Percentiles rank a stretch among this genome's conserved stretches.
Evolutionary conservation across 2,888 invertebrate genomes (phyloP).

Genomic region (Eubasilissa splendida): DNA sequence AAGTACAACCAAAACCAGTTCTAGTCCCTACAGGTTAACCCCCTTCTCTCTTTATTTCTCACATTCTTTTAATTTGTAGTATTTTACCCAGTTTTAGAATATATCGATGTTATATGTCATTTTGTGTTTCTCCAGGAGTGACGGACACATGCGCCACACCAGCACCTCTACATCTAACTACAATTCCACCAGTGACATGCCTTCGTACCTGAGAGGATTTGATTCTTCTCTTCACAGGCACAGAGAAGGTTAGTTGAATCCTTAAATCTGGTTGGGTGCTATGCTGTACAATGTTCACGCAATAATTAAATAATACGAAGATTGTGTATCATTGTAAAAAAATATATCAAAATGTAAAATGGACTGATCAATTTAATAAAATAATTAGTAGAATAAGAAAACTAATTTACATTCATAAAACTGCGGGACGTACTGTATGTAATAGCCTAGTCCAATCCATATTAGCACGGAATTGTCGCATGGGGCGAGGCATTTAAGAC

Average conservation of each 20-base stretch:
- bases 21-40: slow-evolving; percentile 87
- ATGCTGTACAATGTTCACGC: too few relatives aligned
- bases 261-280: not conserved
- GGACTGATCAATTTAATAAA: too few relatives aligned
- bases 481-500: too few relatives aligned
- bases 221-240: slow-evolving; percentile 72
- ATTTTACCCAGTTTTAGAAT: too few relatives aligned
- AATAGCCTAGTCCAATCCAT: too few relatives aligned
- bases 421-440: too few relatives aligned
- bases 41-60: not conserved
- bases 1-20: slow-evolving; percentile 95
- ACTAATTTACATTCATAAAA: too few relatives aligned
- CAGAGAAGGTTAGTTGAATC: slow-evolving; percentile 67
- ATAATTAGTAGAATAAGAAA: too few relatives aligned
- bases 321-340: too few relatives aligned
- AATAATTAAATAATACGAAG: too few relatives aligned
- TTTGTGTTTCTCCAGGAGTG: slow-evolving; percentile 74
- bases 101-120: not conserved
- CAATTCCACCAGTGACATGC: slow-evolving; percentile 85
- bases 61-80: not conserved
- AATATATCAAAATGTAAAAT: too few relatives aligned
- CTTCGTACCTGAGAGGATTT: slow-evolving; percentile 79
- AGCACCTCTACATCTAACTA: slow-evolving; percentile 91
- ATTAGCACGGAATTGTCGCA: too few relatives aligned
- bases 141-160: slow-evolving; percentile 86